Base-by-base conservation (phyloP, 2,113 vertebrate genomes). In the Albula goreensis region DNA sequence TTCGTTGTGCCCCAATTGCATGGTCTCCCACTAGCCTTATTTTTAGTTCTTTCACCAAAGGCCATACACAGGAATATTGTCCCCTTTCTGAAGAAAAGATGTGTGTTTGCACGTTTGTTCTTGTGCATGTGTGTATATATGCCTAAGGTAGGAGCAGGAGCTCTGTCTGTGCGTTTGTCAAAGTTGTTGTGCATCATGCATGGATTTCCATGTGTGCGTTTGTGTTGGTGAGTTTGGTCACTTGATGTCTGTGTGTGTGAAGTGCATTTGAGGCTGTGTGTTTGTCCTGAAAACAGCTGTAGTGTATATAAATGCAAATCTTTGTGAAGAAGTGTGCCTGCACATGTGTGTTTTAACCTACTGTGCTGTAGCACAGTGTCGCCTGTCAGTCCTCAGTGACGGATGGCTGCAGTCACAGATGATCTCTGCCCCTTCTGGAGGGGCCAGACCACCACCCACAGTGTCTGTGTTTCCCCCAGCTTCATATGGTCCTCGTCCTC, bases 401-500 rank as follows among this genome's bases (percentile, higher is more conserved):
- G 60, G 91, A 94, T 93, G 91, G 86, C 89, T 89, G 74, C 85
- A 91, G 88, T 91, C 88, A 86, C 70, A 84, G 78, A 82, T 85
- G 85, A 89, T 82, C 90, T 88, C 88, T 90, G 90, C 87, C 89
- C 91, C 90, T 90, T 87, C 89, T 86, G 85, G 80, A 90, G 83
- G 89, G 86, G 89, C 87, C 89, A 86, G 88, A 87, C 80, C 50
- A 63, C 9, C 85, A 89, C 92, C 89, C 91, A 85, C 90, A 84
- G 78, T 87, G 90, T 89, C 92, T 84, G 31, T 41, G 31, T 41
- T 60, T 6, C 53, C 2, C 53, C 17, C 90, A 22, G 17, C 85
- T 87, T 91, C 89, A 85, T 88, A 92, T 93, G 94, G 92, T 94
- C 91, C 93, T 91, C 93, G 91, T 92, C 90, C 92, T 78, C 10